phyloP scores from a whole-genome alignment of 2,113 vertebrate genomes.

The Cochlearius cochlearius region DNA sequence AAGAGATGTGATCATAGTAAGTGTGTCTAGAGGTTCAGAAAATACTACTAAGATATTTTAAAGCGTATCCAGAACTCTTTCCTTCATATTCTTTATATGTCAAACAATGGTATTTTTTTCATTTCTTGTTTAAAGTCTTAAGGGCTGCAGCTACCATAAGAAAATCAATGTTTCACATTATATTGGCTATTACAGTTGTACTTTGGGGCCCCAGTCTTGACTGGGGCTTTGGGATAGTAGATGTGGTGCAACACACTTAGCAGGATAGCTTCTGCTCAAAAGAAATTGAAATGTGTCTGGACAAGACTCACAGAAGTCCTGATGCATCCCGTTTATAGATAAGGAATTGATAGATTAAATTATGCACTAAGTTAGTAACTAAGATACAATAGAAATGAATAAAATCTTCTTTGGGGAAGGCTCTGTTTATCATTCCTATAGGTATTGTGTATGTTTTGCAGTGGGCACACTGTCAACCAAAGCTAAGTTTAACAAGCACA shows the following conservation, averaged over 20 bases:
- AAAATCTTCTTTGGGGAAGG: constrained; percentile 5
- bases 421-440: constrained; percentile 41
- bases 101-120: neutral
- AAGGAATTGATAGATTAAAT: constrained; percentile 22
- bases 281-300: neutral
- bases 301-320: neutral
- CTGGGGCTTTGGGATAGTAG: neutral
- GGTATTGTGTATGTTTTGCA: constrained; percentile 50
- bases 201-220: neutral
- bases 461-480: constrained; percentile 53
- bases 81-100: neutral
- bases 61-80: neutral
- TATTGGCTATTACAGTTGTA: neutral
- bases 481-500: constrained; percentile 28
- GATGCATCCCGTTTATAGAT: neutral
- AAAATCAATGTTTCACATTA: neutral
- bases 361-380: neutral
- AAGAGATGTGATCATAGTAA: neutral
- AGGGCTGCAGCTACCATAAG: neutral
- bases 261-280: neutral
- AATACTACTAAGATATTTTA: neutral
- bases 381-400: neutral
- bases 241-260: neutral
- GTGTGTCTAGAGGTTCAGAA: neutral
- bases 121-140: constrained; percentile 4